These are phyloP conservation scores for Drosophila ezoana DNA, from an alignment of 2,888 invertebrate genomes.

Conservation along the genomic window DNA sequence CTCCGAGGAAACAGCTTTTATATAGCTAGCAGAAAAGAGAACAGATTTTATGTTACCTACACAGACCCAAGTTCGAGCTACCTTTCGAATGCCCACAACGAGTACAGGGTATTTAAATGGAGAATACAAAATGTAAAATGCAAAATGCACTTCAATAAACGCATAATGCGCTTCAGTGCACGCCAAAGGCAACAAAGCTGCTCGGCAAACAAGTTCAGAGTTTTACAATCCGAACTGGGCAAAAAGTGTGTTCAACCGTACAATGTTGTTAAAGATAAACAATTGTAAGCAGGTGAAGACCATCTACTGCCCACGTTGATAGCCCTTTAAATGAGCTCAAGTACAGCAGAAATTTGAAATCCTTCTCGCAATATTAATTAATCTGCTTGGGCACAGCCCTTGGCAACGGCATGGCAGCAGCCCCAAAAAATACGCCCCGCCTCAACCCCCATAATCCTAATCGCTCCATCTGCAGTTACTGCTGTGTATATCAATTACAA, in stretches of 20 bases:
- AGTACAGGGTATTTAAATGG: conserved; percentile 30
- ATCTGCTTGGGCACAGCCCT: conserved; percentile 55
- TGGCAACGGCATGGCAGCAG: conserved; percentile 45
- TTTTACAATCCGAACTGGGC: conserved; percentile 9
- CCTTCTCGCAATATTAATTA: conserved; percentile 48
- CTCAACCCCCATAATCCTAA: conserved; percentile 5
- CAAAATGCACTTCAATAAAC: conserved; percentile 68
- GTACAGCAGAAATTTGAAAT: conserved; percentile 27
- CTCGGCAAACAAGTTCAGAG: conserved; percentile 13
- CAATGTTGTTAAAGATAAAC: conserved; percentile 41
- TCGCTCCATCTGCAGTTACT: conserved; percentile 9
- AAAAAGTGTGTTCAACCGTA: background rate
- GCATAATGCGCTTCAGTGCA: conserved; percentile 68
- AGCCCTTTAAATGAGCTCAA: conserved; percentile 37
- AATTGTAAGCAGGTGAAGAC: conserved; percentile 40
- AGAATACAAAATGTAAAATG: conserved; percentile 35
- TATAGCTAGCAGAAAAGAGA: too few relatives aligned
- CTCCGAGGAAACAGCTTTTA: too few relatives aligned
- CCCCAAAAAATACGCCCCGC: conserved; percentile 39
- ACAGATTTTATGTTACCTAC: too few relatives aligned
- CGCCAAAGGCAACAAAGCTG: conserved; percentile 64
- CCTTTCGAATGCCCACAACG: background rate
- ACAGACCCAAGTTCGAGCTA: too few relatives aligned
- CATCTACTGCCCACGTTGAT: conserved; percentile 39
- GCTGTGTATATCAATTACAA: conserved; percentile 61